Conservation (phyloP, 2,888 invertebrate genomes). For the Andrena marginata region DNA sequence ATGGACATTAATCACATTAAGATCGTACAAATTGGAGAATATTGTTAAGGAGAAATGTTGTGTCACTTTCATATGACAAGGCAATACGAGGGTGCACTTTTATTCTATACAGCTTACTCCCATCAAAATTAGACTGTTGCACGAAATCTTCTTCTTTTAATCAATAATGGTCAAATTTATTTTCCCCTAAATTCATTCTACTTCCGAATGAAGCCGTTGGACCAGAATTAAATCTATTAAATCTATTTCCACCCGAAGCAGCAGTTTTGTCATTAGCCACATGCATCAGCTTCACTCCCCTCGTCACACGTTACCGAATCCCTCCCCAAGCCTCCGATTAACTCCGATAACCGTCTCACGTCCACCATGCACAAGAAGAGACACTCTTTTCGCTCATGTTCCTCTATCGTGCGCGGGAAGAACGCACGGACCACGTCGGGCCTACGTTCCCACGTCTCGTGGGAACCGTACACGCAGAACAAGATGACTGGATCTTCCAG, state of each 20-base stretch:
- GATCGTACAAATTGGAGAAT: too few relatives aligned
- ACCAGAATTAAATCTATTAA: not conserved
- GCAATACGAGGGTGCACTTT: too few relatives aligned
- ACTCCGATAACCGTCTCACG: constrained; percentile 12
- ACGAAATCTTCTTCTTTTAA: too few relatives aligned
- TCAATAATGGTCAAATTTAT: too few relatives aligned
- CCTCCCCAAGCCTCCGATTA: constrained; percentile 8
- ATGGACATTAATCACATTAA: constrained; percentile 4
- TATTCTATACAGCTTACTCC: too few relatives aligned
- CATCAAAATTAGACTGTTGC: too few relatives aligned
- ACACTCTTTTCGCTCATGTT: constrained; percentile 68
- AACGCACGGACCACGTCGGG: constrained; percentile 60
- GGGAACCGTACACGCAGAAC: constrained; percentile 57
- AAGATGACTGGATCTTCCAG: constrained; percentile 45
- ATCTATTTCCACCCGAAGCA: not conserved
- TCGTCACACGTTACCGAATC: not conserved
- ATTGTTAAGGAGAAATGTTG: too few relatives aligned
- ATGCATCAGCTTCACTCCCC: not conserved
- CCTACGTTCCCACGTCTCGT: constrained; percentile 67
- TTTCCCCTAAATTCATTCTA: too few relatives aligned
- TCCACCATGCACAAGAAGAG: constrained; percentile 13
- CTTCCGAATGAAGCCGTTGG: not conserved
- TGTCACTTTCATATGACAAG: too few relatives aligned
- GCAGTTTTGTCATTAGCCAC: too few relatives aligned
- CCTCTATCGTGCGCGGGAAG: constrained; percentile 68